phyloP scores from a whole-genome alignment of 1,140 invertebrate species.

The Drosophila nikananu region DNA sequence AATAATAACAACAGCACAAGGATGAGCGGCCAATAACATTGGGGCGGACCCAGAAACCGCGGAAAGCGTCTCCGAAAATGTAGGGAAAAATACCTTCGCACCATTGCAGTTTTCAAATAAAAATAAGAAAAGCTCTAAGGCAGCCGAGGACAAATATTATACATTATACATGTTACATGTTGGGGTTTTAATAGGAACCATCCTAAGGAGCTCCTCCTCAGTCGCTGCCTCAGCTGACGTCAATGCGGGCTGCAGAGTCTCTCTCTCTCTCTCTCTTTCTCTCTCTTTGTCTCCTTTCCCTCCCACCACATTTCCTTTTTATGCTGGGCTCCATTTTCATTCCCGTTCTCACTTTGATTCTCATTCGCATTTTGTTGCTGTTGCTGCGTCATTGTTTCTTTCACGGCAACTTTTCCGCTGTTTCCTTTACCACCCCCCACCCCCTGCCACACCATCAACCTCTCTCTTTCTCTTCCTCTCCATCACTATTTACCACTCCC shows the following conservation, averaged over 20 bases:
- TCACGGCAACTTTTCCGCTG: slow-evolving; percentile 35
- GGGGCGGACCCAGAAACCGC: slow-evolving; percentile 36
- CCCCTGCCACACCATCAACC: background rate
- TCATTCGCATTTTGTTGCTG: slow-evolving; percentile 35
- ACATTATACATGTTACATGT: background rate
- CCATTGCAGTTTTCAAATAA: background rate
- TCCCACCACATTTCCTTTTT: slow-evolving; percentile 13
- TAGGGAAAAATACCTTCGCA: background rate
- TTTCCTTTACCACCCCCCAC: background rate
- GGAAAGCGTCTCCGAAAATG: background rate
- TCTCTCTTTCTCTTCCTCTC: slow-evolving; percentile 23
- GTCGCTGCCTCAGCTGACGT: slow-evolving; percentile 13
- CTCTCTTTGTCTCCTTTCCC: slow-evolving; percentile 5
- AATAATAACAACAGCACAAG: too few relatives aligned
- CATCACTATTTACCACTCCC: slow-evolving; percentile 5
- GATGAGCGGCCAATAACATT: slow-evolving; percentile 40
- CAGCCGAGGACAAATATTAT: background rate
- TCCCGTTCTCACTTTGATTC: slow-evolving; percentile 25
- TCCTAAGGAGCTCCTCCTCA: slow-evolving; percentile 44
- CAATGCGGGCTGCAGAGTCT: slow-evolving; percentile 20
- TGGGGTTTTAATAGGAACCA: slow-evolving; percentile 12
- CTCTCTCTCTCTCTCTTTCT: slow-evolving; percentile 14
- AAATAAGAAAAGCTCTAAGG: background rate
- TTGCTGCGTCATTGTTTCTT: slow-evolving; percentile 48
- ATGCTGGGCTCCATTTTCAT: slow-evolving; percentile 26